phyloP scores from a whole-genome alignment of 53 echinoderm and acorn worm genomes.

The Pentamera pediparva region DNA sequence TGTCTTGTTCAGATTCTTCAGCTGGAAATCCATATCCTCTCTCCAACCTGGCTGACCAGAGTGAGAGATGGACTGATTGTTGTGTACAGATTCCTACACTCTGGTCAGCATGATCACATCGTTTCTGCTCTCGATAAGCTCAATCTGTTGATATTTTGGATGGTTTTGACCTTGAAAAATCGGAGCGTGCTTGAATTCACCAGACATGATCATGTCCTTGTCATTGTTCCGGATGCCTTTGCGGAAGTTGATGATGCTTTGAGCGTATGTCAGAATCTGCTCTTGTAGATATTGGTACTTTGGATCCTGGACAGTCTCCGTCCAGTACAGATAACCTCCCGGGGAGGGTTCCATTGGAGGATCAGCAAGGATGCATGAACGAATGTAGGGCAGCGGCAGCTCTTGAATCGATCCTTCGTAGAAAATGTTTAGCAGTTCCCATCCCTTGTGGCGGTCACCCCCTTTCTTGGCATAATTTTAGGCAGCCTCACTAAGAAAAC shows the following conservation, averaged over 20 bases:
- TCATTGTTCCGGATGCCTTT: slow-evolving; percentile 33
- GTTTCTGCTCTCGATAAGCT: slow-evolving; percentile 1
- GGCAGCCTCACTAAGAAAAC: slow-evolving; percentile 33
- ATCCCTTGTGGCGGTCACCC: slow-evolving; percentile 37
- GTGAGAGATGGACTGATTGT: slow-evolving; percentile 3
- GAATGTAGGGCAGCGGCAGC: slow-evolving; percentile 29
- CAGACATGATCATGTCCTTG: slow-evolving; percentile 5
- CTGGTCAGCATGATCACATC: not conserved
- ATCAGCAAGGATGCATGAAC: not conserved
- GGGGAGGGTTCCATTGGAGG: slow-evolving; percentile 4
- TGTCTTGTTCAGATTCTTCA: slow-evolving; percentile 54
- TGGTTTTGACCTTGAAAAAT: slow-evolving; percentile 22
- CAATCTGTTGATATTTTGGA: slow-evolving; percentile 46
- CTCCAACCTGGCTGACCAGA: slow-evolving; percentile 6
- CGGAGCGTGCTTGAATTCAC: slow-evolving; percentile 21
- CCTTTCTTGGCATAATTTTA: slow-evolving; percentile 30
- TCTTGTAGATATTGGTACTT: slow-evolving; percentile 39
- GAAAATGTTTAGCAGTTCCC: slow-evolving; percentile 41
- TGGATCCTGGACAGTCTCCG: not conserved
- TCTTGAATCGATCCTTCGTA: slow-evolving; percentile 15
- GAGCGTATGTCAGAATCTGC: slow-evolving; percentile 29
- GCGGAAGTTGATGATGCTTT: slow-evolving; percentile 30
- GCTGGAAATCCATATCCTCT: slow-evolving; percentile 40
- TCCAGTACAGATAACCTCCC: slow-evolving; percentile 28
- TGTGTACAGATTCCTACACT: not conserved